phyloP scores from a whole-genome alignment of 2,888 invertebrate species.

The Anoplius nigerrimus region DNA sequence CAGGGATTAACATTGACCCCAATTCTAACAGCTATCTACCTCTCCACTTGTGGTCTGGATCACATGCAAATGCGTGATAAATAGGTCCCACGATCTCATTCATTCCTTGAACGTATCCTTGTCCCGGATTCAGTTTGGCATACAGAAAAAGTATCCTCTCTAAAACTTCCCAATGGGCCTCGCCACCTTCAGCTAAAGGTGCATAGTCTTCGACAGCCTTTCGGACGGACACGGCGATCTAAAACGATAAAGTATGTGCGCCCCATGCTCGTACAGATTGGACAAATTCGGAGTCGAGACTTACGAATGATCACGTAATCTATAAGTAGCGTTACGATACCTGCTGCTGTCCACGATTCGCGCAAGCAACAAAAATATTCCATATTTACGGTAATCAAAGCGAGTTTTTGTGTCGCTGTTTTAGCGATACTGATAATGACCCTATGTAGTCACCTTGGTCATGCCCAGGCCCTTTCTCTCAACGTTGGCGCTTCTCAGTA shows the following conservation, averaged over 20 bases:
- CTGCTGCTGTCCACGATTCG: constrained; percentile 64
- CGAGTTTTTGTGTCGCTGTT: not conserved
- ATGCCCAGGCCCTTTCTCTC: constrained; percentile 92
- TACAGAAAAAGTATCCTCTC: constrained; percentile 98
- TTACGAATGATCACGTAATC: not conserved
- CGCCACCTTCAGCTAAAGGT: constrained; percentile 91
- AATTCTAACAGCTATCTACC: constrained; percentile 75
- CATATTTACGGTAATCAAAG: too few relatives aligned
- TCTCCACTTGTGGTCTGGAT: constrained; percentile 87
- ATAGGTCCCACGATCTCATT: constrained; percentile 99
- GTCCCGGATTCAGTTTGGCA: constrained; percentile 98
- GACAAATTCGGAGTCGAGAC: not conserved
- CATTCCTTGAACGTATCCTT: constrained; percentile 98
- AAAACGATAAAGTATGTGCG: constrained; percentile 9
- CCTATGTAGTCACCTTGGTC: constrained; percentile 82
- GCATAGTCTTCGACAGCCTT: constrained; percentile 89
- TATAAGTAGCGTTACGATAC: constrained; percentile 44
- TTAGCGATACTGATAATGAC: constrained; percentile 14
- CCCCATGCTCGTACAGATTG: constrained; percentile 13
- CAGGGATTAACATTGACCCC: not conserved
- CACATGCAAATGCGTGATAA: constrained; percentile 96
- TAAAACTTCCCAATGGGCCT: constrained; percentile 99
- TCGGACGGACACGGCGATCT: constrained; percentile 84
- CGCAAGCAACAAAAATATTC: constrained; percentile 37
- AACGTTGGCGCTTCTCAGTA: constrained; percentile 90